Base-by-base conservation (phyloP, 2,888 invertebrate species). In the Imbricaverruca yamaguchii region DNA sequence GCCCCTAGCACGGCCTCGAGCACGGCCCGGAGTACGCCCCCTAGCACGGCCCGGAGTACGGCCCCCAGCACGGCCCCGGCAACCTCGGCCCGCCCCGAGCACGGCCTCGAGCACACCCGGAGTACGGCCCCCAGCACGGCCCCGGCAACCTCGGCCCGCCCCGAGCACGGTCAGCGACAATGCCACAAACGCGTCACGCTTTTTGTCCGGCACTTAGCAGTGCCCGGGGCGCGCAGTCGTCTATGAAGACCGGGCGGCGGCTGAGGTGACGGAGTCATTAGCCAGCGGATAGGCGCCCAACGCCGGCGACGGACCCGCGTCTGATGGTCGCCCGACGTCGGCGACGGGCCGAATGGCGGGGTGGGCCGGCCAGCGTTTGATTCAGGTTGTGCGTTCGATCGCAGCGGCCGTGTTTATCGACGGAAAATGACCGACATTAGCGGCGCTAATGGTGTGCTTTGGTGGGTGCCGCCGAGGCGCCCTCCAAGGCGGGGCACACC, bases 341-440 rank as follows among this genome's bases (percentile, higher is more conserved):
- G 39, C 39, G 39, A 4, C 39, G 39, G 39, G 39, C 39, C 39
- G 39, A 39, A 39, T 39, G 39, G 39, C 39, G 39, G 4, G 39
- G 39, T 39, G 39, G 39, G 39, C 4, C 39, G 39, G 39, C 15
- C 39, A 3, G 69, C 25, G 39, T 69, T 69, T 39, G 69, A 69
- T 69, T 39, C 39, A 15, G 15, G 69, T 39, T 69, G 39, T 69
- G 25, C 69, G 23, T 39, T 69, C 69, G 13, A 69, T 69, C 39
- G 69, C 69, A 69, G 69, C 9, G 69, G 69, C 69, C 23, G 69
- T 69, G 69, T 69, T 69, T 69, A 69, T 25, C 12, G 15, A 15
- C 15, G 69, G 69, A 69, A 23, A 69, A 69, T 69, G 69, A 23
- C 39, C 23, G 69, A 39, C 69, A 69, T 69, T 69, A 69, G 69